Evolutionary conservation across 2,888 invertebrate species (phyloP).

Genomic region (Synanthedon tipuliformis): DNA sequence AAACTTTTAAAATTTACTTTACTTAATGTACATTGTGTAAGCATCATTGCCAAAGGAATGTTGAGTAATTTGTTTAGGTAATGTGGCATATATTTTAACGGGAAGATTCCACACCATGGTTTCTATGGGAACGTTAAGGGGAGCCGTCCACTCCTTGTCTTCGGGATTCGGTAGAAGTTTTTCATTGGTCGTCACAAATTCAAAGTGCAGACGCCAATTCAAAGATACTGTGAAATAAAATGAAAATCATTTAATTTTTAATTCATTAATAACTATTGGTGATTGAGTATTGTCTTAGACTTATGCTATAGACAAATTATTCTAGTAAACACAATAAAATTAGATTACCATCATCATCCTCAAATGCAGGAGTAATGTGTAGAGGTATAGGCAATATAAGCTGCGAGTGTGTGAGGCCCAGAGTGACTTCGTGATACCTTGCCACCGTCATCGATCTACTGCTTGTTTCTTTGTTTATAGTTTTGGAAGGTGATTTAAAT

Average conservation of each 20-base stretch:
- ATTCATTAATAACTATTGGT: too few relatives aligned
- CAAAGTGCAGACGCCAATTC: constrained; percentile 96
- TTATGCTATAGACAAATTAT: too few relatives aligned
- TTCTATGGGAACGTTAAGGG: constrained; percentile 88
- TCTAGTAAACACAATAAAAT: constrained; percentile 5
- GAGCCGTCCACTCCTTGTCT: constrained; percentile 83
- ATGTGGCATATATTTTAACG: constrained; percentile 91
- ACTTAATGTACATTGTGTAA: constrained; percentile 46
- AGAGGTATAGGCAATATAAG: constrained; percentile 93
- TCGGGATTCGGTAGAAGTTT: constrained; percentile 70
- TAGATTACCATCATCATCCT: constrained; percentile 84
- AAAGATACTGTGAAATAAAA: constrained; percentile 76
- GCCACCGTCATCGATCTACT: constrained; percentile 82
- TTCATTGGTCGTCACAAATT: constrained; percentile 91
- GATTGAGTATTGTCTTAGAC: too few relatives aligned
- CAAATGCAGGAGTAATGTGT: constrained; percentile 96
- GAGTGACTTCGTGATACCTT: constrained; percentile 92
- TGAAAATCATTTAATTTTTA: neutral
- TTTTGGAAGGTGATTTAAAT: constrained; percentile 51
- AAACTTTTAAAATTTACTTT: constrained; percentile 1
- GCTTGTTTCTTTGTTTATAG: constrained; percentile 52
- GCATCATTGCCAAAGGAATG: constrained; percentile 65
- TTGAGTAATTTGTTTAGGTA: constrained; percentile 83
- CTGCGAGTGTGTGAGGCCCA: constrained; percentile 88
- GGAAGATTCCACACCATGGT: constrained; percentile 99